Evolutionary conservation across 2,888 invertebrate species (phyloP).

Genomic region (Acronicta aceris): DNA sequence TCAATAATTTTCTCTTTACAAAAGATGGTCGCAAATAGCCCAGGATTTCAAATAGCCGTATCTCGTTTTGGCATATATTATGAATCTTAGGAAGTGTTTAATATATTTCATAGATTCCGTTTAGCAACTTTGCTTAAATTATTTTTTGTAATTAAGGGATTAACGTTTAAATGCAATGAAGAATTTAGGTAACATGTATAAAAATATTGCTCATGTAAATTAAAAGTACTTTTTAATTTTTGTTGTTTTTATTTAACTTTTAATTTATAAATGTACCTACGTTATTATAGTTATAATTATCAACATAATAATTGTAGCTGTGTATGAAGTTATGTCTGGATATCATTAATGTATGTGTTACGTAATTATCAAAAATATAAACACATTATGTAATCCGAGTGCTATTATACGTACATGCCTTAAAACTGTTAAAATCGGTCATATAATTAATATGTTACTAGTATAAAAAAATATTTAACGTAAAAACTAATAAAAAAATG

Average conservation of each 20-base stretch:
- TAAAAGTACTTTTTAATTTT: conserved; percentile 10
- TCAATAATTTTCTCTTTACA: too few relatives aligned
- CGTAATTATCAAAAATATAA: conserved; percentile 31
- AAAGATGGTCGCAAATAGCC: too few relatives aligned
- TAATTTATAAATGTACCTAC: conserved; percentile 34
- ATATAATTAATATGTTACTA: conserved; percentile 38
- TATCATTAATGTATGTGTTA: conserved; percentile 44
- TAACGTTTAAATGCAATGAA: conserved; percentile 2
- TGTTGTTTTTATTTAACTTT: conserved; percentile 37
- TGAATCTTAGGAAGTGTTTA: too few relatives aligned
- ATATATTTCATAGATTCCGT: too few relatives aligned
- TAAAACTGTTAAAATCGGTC: conserved; percentile 47
- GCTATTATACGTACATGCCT: conserved; percentile 56
- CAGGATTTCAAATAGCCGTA: too few relatives aligned
- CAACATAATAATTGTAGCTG: conserved; percentile 28
- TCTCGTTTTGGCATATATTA: too few relatives aligned
- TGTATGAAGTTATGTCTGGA: conserved; percentile 37
- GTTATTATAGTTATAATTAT: conserved; percentile 19
- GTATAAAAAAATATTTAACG: conserved; percentile 8
- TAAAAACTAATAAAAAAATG: conserved; percentile 2
- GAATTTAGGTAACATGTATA: conserved; percentile 4
- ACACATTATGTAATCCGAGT: conserved; percentile 43
- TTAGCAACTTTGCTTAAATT: neutral
- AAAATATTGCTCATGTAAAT: conserved; percentile 41
- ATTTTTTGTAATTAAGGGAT: neutral